Evolutionary conservation across 2,888 invertebrate genomes (phyloP).

Genomic region (Eupeodes latifasciatus): DNA sequence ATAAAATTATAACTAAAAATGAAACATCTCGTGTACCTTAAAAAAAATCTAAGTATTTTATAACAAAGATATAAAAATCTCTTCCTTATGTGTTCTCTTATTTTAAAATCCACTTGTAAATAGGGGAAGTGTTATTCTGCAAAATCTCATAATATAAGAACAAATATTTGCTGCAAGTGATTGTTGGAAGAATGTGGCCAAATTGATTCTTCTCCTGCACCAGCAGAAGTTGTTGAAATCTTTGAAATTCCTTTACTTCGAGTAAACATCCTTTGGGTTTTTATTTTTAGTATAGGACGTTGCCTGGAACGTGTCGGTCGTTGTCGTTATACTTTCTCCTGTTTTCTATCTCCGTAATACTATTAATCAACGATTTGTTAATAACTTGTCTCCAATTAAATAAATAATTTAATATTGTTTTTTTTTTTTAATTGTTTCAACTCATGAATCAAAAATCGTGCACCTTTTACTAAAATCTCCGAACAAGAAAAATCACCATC

Average conservation of each 20-base stretch:
- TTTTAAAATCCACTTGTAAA: not conserved
- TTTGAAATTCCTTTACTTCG: slow-evolving; percentile 55
- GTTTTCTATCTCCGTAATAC: slow-evolving; percentile 73
- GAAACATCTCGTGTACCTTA: slow-evolving; percentile 4
- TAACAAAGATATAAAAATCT: not conserved
- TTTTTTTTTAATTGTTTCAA: not conserved
- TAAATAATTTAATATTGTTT: slow-evolving; percentile 9
- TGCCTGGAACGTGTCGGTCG: slow-evolving; percentile 77
- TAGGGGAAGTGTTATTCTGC: slow-evolving; percentile 11
- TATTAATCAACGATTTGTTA: slow-evolving; percentile 74
- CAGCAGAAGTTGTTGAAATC: slow-evolving; percentile 58
- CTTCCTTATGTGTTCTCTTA: slow-evolving; percentile 9
- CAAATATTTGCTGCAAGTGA: slow-evolving; percentile 9
- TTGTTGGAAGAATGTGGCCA: slow-evolving; percentile 38
- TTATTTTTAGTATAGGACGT: slow-evolving; percentile 77
- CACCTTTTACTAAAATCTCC: not conserved
- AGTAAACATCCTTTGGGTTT: slow-evolving; percentile 69
- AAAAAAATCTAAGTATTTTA: slow-evolving; percentile 13
- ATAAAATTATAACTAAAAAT: slow-evolving; percentile 7
- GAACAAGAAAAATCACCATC: not conserved
- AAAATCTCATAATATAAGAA: not conserved
- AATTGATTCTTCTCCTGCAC: slow-evolving; percentile 42
- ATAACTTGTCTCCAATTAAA: slow-evolving; percentile 34
- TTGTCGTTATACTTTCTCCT: slow-evolving; percentile 74
- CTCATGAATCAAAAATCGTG: slow-evolving; percentile 18